A percentile compares a stretch with the other conserved stretches of the same genome.
phyloP scores from a whole-genome alignment of 1,140 invertebrate genomes.

The Apis florea region DNA sequence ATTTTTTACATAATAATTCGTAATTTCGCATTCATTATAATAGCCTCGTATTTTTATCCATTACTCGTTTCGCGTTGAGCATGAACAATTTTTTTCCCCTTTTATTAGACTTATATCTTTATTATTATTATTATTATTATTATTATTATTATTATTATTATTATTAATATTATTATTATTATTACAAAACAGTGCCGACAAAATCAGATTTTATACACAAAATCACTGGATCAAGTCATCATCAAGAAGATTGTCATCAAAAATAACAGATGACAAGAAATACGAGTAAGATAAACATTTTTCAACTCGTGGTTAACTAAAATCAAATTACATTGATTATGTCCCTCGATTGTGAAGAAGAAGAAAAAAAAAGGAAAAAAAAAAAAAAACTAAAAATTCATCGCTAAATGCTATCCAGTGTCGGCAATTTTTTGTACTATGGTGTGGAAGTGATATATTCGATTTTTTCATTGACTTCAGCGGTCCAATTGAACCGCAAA shows the following conservation, averaged over 20 bases:
- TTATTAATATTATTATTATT: neutral
- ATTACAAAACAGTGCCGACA: slow-evolving; percentile 18
- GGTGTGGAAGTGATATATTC: slow-evolving; percentile 51
- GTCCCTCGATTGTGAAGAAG: neutral
- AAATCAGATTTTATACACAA: neutral
- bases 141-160: neutral
- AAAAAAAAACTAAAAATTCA: slow-evolving; percentile 17
- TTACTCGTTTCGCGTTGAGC: neutral
- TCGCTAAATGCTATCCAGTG: slow-evolving; percentile 48
- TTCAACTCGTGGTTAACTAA: neutral
- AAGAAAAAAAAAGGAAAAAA: neutral
- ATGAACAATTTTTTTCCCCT: slow-evolving; percentile 1
- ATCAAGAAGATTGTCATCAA: neutral
- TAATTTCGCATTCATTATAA: slow-evolving; percentile 43
- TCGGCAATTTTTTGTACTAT: slow-evolving; percentile 61
- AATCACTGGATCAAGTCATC: slow-evolving; percentile 6
- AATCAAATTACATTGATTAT: neutral
- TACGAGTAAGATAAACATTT: neutral
- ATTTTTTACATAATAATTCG: slow-evolving; percentile 56
- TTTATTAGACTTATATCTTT: neutral
- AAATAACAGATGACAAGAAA: slow-evolving; percentile 2
- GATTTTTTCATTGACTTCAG: slow-evolving; percentile 44
- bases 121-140: neutral
- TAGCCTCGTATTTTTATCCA: slow-evolving; percentile 49
- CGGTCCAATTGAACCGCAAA: slow-evolving; percentile 35